Percentiles rank a stretch among this genome's conserved stretches.
Evolutionary conservation across 2,797 vertebrate species (phyloP).

Genomic region (Novumbra hubbsi): DNA sequence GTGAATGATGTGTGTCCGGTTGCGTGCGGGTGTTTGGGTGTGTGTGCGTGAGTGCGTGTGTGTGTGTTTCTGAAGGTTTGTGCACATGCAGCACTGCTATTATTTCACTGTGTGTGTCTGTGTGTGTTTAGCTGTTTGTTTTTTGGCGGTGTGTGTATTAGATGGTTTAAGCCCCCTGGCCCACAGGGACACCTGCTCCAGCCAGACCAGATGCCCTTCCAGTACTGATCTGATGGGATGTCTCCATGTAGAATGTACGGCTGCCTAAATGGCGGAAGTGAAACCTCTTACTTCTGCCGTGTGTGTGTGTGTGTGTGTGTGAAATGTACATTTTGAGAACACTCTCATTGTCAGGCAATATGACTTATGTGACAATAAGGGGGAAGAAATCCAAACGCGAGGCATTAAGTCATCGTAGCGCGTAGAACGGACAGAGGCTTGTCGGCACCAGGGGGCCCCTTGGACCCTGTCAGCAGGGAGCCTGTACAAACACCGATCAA

Average conservation of each 20-base stretch:
- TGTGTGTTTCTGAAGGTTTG: background rate
- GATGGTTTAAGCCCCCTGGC: slow-evolving; percentile 60
- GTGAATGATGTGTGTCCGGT: slow-evolving; percentile 32
- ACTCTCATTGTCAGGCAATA: background rate
- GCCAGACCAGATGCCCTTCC: slow-evolving; percentile 65
- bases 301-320: slow-evolving; percentile 6
- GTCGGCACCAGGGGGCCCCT: background rate
- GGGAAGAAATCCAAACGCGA: background rate
- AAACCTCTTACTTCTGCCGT: slow-evolving; percentile 11
- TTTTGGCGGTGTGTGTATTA: slow-evolving; percentile 51
- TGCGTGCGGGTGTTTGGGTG: background rate
- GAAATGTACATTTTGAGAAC: background rate
- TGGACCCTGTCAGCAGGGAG: slow-evolving; percentile 4
- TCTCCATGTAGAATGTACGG: slow-evolving; percentile 20
- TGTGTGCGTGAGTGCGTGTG: slow-evolving; percentile 7
- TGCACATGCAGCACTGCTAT: background rate
- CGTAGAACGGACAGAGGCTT: background rate
- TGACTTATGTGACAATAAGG: background rate
- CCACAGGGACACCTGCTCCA: slow-evolving; percentile 58
- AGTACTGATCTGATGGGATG: slow-evolving; percentile 32
- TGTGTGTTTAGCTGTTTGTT: background rate
- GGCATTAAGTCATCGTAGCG: background rate
- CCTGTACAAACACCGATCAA: slow-evolving; percentile 51
- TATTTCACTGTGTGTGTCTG: slow-evolving; percentile 5
- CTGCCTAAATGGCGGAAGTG: too few relatives aligned